Conservation (phyloP, 2,888 invertebrate genomes). For the Caenorhabditis doughertyi region DNA sequence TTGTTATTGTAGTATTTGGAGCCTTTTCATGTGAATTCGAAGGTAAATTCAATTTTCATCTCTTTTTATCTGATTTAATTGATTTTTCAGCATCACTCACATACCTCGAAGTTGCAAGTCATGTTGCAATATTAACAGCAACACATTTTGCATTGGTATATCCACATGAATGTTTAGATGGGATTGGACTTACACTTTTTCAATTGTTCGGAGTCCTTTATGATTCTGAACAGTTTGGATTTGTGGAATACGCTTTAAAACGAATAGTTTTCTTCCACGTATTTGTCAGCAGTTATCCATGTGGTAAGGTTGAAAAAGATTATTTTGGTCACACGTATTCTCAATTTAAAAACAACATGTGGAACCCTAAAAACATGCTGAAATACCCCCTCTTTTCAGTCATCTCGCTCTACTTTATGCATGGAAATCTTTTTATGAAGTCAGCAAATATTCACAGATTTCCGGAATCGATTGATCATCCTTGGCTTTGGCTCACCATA, state of each 20-base stretch:
- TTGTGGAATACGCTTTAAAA: constrained; percentile 25
- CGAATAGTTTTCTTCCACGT: constrained; percentile 18
- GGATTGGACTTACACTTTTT: constrained; percentile 36
- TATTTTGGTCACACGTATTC: no score
- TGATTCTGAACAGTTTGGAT: neutral
- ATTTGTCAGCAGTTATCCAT: constrained; percentile 22
- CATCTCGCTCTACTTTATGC: constrained; percentile 33
- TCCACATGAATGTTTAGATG: constrained; percentile 41
- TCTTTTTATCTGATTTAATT: no score
- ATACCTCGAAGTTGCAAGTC: constrained; percentile 26
- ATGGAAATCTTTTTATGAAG: constrained; percentile 17
- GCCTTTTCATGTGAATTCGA: constrained; percentile 24
- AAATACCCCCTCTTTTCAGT: constrained; percentile 12
- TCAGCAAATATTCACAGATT: constrained; percentile 1
- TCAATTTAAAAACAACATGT: no score
- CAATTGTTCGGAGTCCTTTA: constrained; percentile 26
- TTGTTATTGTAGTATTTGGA: constrained; percentile 13
- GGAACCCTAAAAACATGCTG: neutral
- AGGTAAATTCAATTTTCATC: neutral
- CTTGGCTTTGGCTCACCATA: neutral
- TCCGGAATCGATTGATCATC: constrained; percentile 17
- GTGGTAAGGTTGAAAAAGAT: no score
- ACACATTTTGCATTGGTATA: constrained; percentile 20
- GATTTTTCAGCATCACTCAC: constrained; percentile 36
- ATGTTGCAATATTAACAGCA: constrained; percentile 7